phyloP scores from a whole-genome alignment of 2,113 vertebrate species.

The Erinaceus europaeus region DNA sequence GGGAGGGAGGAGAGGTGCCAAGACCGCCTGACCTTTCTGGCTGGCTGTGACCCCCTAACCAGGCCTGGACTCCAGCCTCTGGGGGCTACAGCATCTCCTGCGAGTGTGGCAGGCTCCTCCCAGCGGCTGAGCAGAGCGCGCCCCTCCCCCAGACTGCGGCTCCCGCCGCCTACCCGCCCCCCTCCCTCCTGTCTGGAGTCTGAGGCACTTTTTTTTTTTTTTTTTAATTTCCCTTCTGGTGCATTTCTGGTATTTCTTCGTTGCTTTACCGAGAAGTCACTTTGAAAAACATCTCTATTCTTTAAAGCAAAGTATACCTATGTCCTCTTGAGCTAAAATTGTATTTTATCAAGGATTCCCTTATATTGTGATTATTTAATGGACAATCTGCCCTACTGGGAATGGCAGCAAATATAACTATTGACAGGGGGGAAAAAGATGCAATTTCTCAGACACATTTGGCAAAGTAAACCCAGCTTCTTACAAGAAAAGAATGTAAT shows the following conservation, averaged over 20 bases:
- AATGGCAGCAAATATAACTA: slow-evolving; percentile 41
- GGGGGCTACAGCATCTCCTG: no score
- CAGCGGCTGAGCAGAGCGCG: neutral
- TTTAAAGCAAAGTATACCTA: slow-evolving; percentile 17
- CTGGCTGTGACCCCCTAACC: neutral
- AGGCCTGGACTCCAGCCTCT: neutral
- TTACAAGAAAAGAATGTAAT: slow-evolving; percentile 72
- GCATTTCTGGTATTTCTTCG: slow-evolving; percentile 51
- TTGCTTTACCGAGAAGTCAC: slow-evolving; percentile 48
- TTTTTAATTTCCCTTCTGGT: slow-evolving; percentile 24
- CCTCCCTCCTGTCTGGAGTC: neutral
- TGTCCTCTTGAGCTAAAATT: neutral
- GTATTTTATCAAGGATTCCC: slow-evolving; percentile 52
- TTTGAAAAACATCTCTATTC: slow-evolving; percentile 42
- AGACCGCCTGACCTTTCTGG: neutral
- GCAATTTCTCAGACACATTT: slow-evolving; percentile 65
- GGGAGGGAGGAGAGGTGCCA: neutral
- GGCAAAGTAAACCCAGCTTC: slow-evolving; percentile 62
- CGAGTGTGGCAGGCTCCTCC: neutral
- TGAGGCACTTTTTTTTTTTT: neutral
- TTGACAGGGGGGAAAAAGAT: slow-evolving; percentile 27
- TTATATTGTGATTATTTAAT: slow-evolving; percentile 54
- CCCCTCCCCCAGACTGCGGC: neutral
- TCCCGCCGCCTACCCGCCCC: neutral
- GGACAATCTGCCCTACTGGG: slow-evolving; percentile 38